These are phyloP conservation scores for Melanchra persicariae DNA, from an alignment of 2,888 invertebrate genomes.

Conservation along the genomic window DNA sequence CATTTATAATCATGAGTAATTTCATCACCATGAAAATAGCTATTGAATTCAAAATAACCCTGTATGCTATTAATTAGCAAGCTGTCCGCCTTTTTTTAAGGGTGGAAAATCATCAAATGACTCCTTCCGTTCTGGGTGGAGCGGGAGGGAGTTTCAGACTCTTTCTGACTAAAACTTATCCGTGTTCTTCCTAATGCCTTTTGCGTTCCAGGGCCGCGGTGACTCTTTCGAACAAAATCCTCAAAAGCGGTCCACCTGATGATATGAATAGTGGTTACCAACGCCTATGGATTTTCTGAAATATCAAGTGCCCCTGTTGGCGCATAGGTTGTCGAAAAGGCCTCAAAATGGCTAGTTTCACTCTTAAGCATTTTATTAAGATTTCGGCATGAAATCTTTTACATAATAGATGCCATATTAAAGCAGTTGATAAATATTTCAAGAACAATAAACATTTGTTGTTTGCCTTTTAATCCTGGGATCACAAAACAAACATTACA, in stretches of 20 bases:
- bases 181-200: too few species aligned
- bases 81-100: too few species aligned
- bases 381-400: too few species aligned
- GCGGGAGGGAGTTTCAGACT: too few species aligned
- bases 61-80: not conserved
- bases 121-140: too few species aligned
- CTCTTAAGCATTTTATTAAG: not conserved
- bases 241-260: not conserved
- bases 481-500: conserved; percentile 13
- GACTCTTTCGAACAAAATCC: too few species aligned
- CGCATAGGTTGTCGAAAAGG: not conserved
- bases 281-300: not conserved
- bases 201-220: too few species aligned
- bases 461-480: conserved; percentile 10
- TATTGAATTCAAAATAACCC: not conserved
- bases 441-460: not conserved
- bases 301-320: not conserved
- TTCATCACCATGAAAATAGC: too few species aligned
- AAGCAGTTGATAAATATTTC: not conserved
- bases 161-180: too few species aligned
- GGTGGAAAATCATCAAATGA: too few species aligned
- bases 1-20: too few species aligned
- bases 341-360: not conserved
- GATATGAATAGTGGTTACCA: not conserved
- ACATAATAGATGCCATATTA: not conserved